Base-by-base conservation (phyloP, 1,140 invertebrate genomes). In the Hirudo medicinalis region DNA sequence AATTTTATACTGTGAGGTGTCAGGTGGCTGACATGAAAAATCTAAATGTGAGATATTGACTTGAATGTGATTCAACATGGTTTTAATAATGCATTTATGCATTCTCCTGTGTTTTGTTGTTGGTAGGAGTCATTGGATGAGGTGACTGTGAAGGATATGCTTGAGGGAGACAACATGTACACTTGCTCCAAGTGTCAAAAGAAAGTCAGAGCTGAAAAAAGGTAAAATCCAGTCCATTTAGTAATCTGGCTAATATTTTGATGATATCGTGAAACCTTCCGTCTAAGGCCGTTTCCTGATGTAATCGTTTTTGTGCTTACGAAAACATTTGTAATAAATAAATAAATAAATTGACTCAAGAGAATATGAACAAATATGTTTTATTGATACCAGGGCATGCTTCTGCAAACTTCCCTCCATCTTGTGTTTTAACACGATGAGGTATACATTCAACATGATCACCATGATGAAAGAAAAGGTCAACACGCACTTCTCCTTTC, bases 391-490 rank as follows among this genome's bases (percentile, higher is more conserved):
- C 79, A 89, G 92, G 68, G 92, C 92, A 0, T 96, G 93, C 81
- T 95, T 96, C 78, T 94, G 94, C 78, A 91, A 91, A 76, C 80
- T 97, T 17, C 93, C 94, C 0, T 88, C 90, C 71, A 94, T 96
- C 73, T 81, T 97, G 20, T 95, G 92, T 78, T 94, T 96, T 78
- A 97, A 97, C 79, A 97, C 93, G 0, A 94, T 97, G 92, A 85
- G 93, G n/a, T 97, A 96, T 76, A 94, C 92, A 0, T 97, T 96
- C 79, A 96, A 96, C 80, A 95, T 96, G 92, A 86, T 94, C 0
- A 96, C 93, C 0, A 95, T 96, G 92, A 85, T 92, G 15, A 95
- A 95, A 78, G 94, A 97, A 80, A 97, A 96, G 80, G 92, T 96
- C 0, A 96, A 96, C 80, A 96, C 92, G 0, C 92, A 95, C 78